Evolutionary conservation across 2,888 invertebrate species (phyloP), one percentile per base, ranked within the genome.

Genomic region (Acronicta alni): DNA sequence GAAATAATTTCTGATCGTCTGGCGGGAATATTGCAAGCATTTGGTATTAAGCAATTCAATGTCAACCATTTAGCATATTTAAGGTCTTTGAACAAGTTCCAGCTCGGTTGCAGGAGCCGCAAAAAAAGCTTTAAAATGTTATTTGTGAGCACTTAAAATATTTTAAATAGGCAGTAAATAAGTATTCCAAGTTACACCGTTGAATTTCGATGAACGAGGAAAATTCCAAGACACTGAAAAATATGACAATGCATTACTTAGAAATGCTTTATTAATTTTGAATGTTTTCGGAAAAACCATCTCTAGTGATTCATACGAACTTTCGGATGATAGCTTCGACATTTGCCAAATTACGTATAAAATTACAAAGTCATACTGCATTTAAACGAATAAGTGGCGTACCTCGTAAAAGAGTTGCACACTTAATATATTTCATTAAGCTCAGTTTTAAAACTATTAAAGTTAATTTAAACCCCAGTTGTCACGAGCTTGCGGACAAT

Each of bases 1-100:
- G 20, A 43, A 30, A 48, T 48, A 0, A 38, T 49, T 42, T 16
- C 30, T 35, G 26, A 32, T 17, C 8, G 15, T 44, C 62, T 52
- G 37, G 47, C 48, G 43, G 47, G 39, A 55, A 52, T 35, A 47
- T 55, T 38, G 49, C 39, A 41, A 55, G 44, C 41, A 18, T 49
- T 44, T 57, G n/a, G 53, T 53, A 72, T 72, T 62, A 67, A 70
- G 73, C 41, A 42, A 72, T 70, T 72, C 56, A 56, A 56, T 67
- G 54, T 58, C 37, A 52, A 26, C 32, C 46, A 58, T 72, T 74
- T 67, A 75, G 56, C 63, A 67, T 72, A 67, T 49, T 16, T 23
- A 51, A 17, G 61, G 49, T 59, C 72, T 72, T 65, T 63, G 60
- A 72, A 74, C 74, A 60, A 72, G 58, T 57, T 65, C 39, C 41